Percentiles rank a stretch among this genome's conserved stretches.
phyloP scores from a whole-genome alignment of 2,888 invertebrate genomes.

The Rhimphoctona megacephalus region DNA sequence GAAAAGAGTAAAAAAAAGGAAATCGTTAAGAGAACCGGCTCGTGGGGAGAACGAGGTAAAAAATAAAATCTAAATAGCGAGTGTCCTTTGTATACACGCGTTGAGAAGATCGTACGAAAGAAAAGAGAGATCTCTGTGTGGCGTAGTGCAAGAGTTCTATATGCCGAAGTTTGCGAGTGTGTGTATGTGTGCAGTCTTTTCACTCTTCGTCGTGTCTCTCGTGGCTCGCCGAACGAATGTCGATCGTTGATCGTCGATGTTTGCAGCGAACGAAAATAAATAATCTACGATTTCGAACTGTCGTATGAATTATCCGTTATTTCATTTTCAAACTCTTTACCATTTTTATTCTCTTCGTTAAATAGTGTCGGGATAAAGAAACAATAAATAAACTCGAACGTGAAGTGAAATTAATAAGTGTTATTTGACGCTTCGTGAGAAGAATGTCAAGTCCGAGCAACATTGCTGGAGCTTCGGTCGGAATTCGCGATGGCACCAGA shows the following conservation, averaged over 20 bases:
- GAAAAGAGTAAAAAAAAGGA: background rate
- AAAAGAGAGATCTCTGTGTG: constrained; percentile 4
- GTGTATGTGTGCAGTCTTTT: constrained; percentile 22
- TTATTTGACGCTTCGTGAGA: constrained; percentile 35
- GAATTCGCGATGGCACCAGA: constrained; percentile 78
- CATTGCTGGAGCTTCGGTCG: constrained; percentile 63
- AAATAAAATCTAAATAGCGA: background rate
- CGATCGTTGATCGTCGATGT: constrained; percentile 31
- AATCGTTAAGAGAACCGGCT: background rate
- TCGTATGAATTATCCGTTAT: background rate
- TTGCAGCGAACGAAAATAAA: constrained; percentile 30
- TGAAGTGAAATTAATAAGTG: constrained; percentile 4
- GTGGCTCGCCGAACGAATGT: constrained; percentile 11
- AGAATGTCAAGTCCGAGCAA: constrained; percentile 77
- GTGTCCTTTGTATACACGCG: background rate
- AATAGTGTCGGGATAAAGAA: constrained; percentile 18
- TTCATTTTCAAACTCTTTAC: background rate
- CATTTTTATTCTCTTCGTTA: background rate
- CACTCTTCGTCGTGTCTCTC: constrained; percentile 11
- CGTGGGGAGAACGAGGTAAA: background rate
- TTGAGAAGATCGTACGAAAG: background rate
- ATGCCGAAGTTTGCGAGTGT: constrained; percentile 26
- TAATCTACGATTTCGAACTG: background rate
- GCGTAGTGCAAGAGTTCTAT: background rate
- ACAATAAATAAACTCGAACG: constrained; percentile 4